A percentile compares a stretch with the other conserved stretches of the same genome.
Evolutionary conservation across 2,113 vertebrate species (phyloP).

Genomic region (Budorcas taxicolor): DNA sequence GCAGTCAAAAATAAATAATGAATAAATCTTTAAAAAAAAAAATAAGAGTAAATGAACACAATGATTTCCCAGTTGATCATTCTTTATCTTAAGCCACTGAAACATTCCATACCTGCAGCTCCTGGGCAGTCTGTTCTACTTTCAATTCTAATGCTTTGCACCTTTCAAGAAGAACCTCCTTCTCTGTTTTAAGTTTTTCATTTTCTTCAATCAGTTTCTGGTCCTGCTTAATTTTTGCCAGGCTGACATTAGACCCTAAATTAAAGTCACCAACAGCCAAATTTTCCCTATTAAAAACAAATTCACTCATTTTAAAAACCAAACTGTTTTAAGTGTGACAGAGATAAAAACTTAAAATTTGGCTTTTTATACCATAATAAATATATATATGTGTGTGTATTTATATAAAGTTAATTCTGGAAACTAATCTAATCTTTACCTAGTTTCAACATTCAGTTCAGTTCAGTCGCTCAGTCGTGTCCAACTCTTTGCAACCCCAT

Average conservation of each 20-base stretch:
- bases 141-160: slow-evolving; percentile 71
- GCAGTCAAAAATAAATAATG: neutral
- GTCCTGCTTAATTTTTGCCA: slow-evolving; percentile 69
- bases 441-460: neutral
- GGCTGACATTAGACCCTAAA: slow-evolving; percentile 46
- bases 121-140: slow-evolving; percentile 62
- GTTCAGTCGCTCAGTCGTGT: no score
- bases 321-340: neutral
- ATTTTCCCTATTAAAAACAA: slow-evolving; percentile 74
- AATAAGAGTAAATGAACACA: neutral
- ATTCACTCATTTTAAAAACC: slow-evolving; percentile 45
- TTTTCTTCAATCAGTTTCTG: slow-evolving; percentile 77
- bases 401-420: neutral
- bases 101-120: slow-evolving; percentile 79
- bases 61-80: neutral
- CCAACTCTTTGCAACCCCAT: no score
- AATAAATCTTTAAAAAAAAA: neutral
- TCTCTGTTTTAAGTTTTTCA: slow-evolving; percentile 76
- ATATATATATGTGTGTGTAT: neutral
- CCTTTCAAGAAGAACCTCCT: slow-evolving; percentile 56
- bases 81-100: neutral
- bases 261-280: slow-evolving; percentile 42
- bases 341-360: slow-evolving; percentile 25
- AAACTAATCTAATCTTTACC: neutral
- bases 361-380: neutral